Conservation (phyloP, 2,113 vertebrate species). For the Peromyscus maniculatus region DNA sequence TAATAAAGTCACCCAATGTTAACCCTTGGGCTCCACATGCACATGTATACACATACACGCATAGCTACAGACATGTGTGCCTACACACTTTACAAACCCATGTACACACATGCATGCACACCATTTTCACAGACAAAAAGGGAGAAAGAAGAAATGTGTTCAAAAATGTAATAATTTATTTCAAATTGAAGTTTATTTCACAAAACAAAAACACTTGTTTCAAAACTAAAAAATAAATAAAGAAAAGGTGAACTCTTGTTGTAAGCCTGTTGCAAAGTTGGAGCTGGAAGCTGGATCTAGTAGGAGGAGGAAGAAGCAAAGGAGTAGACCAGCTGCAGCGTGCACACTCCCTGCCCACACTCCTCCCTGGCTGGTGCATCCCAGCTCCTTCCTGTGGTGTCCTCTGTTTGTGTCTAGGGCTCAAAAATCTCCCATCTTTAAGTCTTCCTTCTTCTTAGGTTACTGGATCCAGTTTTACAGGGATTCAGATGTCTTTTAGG, state of each 20-base stretch:
- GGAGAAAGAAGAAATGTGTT: neutral
- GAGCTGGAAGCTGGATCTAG: neutral
- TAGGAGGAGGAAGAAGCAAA: neutral
- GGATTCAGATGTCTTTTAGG: neutral
- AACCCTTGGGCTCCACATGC: neutral
- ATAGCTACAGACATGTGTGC: neutral
- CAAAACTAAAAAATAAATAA: neutral
- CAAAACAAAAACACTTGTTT: constrained; percentile 15
- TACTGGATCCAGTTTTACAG: neutral
- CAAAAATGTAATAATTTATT: neutral
- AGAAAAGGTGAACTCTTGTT: neutral
- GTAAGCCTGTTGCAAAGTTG: too few relatives aligned
- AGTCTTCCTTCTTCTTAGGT: neutral
- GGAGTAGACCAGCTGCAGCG: neutral
- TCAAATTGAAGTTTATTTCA: neutral
- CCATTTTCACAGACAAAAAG: too few relatives aligned
- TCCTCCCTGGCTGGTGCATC: neutral
- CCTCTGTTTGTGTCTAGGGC: neutral
- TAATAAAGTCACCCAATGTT: neutral
- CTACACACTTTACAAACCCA: neutral
- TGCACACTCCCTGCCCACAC: neutral
- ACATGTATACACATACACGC: neutral
- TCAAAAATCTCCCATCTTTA: neutral
- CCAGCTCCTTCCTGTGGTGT: neutral
- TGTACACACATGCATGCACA: neutral